Base-by-base conservation (phyloP, 2,113 vertebrate species). In the Isichthys henryi region DNA sequence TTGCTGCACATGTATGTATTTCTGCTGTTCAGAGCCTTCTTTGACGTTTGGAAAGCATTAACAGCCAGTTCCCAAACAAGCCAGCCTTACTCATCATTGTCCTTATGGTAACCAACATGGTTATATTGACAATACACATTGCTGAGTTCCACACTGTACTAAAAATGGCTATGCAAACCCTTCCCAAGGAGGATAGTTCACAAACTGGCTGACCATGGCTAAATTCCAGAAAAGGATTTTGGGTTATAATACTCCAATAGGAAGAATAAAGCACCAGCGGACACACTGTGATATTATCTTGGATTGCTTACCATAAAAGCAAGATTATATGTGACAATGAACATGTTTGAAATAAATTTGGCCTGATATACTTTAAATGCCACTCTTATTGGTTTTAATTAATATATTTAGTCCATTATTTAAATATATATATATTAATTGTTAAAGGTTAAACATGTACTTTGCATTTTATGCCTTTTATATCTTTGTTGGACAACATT, bases 91-190 rank as follows among this genome's bases (percentile, higher is more conserved):
- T 94, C 93, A 93, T 92, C 91, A 56, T 91, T 94, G 94, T 93
- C 94, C 93, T 95, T 93, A 94, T 91, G 84, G 92, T 90, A 91
- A 90, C 93, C 90, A 88, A 93, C 93, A 93, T 93, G 92, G 92
- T 93, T 92, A 95, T 93, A 93, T 93, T 94, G 93, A 95, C 94
- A 93, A 94, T 92, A 93, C 95, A 93, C 94, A 92, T 95, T 92
- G 52, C 93, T 94, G 93, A 92, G 89, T 92, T 94, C 92, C 90
- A 92, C 95, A 95, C 92, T 92, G 87, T 0, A 90, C 95, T 94
- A 94, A 96, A 95, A 96, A 96, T 95, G 95, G 92, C 91, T 91
- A 62, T 35, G 92, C 92, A 93, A 91, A 93, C 92, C 93, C 84
- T 7, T 90, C 95, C 91, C 45, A 50, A 90, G 93, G 94, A 93